Base-by-base conservation (phyloP, 2,888 invertebrate species). In the Pachydiplax longipennis region DNA sequence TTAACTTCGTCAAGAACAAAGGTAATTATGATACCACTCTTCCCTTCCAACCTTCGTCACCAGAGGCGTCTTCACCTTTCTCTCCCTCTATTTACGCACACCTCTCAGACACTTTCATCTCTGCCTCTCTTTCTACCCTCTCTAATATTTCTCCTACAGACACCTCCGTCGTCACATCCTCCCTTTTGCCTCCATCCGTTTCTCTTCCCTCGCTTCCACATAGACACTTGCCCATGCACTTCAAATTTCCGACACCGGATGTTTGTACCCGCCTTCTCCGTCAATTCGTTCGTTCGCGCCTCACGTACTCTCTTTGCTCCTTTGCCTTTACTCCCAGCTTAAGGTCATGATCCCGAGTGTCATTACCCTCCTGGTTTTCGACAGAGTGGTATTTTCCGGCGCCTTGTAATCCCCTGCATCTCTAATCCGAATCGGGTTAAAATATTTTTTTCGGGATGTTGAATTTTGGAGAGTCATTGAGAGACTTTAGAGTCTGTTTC, bases 11-110 rank as follows among this genome's bases (percentile, higher is more conserved):
- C 87, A 87, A 87, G 87, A 87, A 87, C 87, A 87, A 87, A 87
- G 87, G 87, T 37, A 87, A 87, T 87, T 87, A 61, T 87, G 87
- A 87, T 87, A 87, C 87, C 87, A 65, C 87, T 87, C 87, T 65
- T 40, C 82, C 13, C 82, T 18, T 15, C 81, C 37, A 81, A 18
- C 61, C 61, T 73, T 73, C 73, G 73, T 73, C 73, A 73, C 73
- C 31, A 31, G 73, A 73, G 82, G 82, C 82, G 44, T 44, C 82
- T 82, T 82, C 37, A 81, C 81, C 40, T 81, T 81, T 81, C 40
- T n/a, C 40, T 22, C 81, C n/a, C 81, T 82, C 18, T 44, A 25
- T 82, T 82, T 82, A 44, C 44, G 44, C 25, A 48, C 82, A 82
- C 25, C 82, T 48, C 44, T 44, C n/a, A 18, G 37, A 22, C 61